Evolutionary conservation across 2,888 invertebrate genomes (phyloP), one percentile per base, ranked within the genome.

Genomic region (Bellardia bayeri): DNA sequence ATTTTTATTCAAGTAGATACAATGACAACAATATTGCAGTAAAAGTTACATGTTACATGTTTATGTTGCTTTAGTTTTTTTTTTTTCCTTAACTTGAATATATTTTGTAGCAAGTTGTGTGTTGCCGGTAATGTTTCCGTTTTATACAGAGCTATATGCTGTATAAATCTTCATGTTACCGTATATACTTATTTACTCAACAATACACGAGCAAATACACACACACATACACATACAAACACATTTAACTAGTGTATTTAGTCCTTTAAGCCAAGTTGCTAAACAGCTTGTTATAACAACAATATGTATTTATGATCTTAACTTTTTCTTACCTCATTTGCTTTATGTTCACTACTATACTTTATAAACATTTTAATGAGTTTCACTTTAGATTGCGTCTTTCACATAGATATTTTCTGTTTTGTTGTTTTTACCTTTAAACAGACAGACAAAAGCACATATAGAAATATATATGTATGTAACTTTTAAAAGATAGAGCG

Each of bases 281-380:
- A 75, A 80, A 69, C 80, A 79, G 71, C 83, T 84, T 58, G 79
- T 83, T 80, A 72, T 66, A 78, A 66, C 72, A 85, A 87, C 85
- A 87, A 82, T 81, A 74, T 81, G 66, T 87, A 85, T 85, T 85
- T 87, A 85, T 85, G 78, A 82, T 87, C 79, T 87, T 82, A 87
- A 82, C 82, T 75, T 82, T 75, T 82, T 85, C 82, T 82, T 83
- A 86, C 86, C 80, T 83, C 83, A 86, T 86, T 86, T 84, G 76
- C 51, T 87, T 79, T 74, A 79, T 75, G 64, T 75, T 79, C 61
- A 71, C 76, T 71, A 51, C 45, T 6, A 54, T 69, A 79, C 68
- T 58, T 61, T 74, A 74, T 76, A 76, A 76, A 83, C 83, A 85
- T 64, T 79, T 56, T 85, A 85, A 87, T 85, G 82, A 87, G 85